phyloP scores from a whole-genome alignment of 2,888 invertebrate genomes.

The Coecobrya sp. region DNA sequence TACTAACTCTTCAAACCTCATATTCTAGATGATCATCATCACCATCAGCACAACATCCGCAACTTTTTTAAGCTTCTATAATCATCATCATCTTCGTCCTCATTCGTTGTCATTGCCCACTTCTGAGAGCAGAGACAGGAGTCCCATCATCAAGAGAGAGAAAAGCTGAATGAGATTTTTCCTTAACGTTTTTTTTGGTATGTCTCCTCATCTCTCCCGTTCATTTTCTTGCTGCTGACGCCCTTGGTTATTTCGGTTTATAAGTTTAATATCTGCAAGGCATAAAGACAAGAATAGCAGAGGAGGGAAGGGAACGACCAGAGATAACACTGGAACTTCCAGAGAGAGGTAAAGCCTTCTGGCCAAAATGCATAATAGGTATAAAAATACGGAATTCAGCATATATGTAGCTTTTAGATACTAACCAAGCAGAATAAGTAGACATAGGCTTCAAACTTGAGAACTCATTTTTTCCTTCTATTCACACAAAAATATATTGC shows the following conservation, averaged over 20 bases:
- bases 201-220: neutral
- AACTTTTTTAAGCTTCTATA: slow-evolving; percentile 53
- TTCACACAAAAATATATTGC: slow-evolving; percentile 22
- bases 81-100: slow-evolving; percentile 1
- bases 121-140: slow-evolving; percentile 28
- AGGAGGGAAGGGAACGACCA: neutral
- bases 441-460: slow-evolving; percentile 2
- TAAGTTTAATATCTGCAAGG: slow-evolving; percentile 43
- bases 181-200: slow-evolving; percentile 3
- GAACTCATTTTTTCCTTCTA: slow-evolving; percentile 9
- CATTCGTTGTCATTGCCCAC: slow-evolving; percentile 53
- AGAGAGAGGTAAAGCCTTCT: slow-evolving; percentile 45
- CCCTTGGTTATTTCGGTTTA: slow-evolving; percentile 34
- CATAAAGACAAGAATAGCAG: slow-evolving; percentile 35
- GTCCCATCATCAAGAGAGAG: slow-evolving; percentile 26
- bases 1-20: slow-evolving; percentile 64
- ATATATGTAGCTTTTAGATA: slow-evolving; percentile 19
- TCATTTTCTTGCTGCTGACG: neutral
- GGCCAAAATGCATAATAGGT: slow-evolving; percentile 35
- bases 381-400: neutral
- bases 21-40: slow-evolving; percentile 75
- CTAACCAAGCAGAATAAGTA: neutral
- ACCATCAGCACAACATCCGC: slow-evolving; percentile 60
- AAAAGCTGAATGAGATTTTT: slow-evolving; percentile 38
- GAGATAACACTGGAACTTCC: slow-evolving; percentile 35